Conservation (phyloP, 2,797 vertebrate genomes). For the Hypotaenidia okinawae region DNA sequence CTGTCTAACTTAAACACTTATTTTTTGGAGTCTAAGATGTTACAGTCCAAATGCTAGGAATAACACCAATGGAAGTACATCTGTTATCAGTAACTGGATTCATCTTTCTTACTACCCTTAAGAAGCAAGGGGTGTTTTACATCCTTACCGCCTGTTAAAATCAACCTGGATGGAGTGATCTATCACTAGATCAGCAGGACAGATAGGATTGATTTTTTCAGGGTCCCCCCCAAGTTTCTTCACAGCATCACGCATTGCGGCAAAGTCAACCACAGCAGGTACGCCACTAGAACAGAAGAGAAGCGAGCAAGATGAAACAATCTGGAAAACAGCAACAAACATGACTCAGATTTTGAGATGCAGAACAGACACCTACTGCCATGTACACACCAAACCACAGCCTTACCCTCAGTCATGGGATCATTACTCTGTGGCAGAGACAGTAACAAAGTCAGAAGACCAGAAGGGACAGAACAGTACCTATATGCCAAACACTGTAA, state of each 20-base stretch:
- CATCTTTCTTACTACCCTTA: not conserved
- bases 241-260: slow-evolving; percentile 96
- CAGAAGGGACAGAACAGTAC: not conserved
- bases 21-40: not conserved
- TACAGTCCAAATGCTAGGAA: not conserved
- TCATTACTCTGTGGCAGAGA: not conserved
- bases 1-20: not conserved
- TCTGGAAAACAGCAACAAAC: not conserved
- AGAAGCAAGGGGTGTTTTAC: not conserved
- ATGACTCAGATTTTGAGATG: not conserved
- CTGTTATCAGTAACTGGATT: not conserved
- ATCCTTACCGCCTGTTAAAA: slow-evolving; percentile 91
- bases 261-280: slow-evolving; percentile 97
- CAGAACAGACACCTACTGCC: not conserved
- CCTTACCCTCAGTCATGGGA: not conserved
- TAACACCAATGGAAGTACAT: not conserved
- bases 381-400: not conserved
- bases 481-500: not conserved
- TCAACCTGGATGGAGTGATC: slow-evolving; percentile 99
- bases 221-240: slow-evolving; percentile 91
- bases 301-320: not conserved
- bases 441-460: not conserved
- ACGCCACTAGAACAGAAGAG: slow-evolving; percentile 83
- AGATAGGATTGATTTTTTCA: slow-evolving; percentile 95
- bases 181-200: slow-evolving; percentile 95